These are phyloP conservation scores for Hetaerina americana DNA, from an alignment of 1,140 invertebrate genomes.

Conservation along the genomic window DNA sequence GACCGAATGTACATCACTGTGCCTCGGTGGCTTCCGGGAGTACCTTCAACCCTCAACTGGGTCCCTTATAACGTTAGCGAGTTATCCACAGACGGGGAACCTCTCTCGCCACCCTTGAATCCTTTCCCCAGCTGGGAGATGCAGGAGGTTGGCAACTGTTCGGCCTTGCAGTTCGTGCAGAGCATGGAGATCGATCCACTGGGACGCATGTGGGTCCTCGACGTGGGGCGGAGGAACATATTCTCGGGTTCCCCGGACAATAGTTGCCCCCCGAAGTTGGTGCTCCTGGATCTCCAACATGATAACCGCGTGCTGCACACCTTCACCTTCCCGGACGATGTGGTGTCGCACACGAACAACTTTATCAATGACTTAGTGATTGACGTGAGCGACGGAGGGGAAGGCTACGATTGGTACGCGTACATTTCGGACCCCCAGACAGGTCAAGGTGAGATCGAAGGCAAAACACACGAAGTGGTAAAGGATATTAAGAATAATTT, in stretches of 20 bases:
- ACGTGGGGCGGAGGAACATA: neutral
- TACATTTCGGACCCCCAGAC: neutral
- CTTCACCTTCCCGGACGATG: neutral
- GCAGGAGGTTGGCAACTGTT: slow-evolving; percentile 3
- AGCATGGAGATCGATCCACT: slow-evolving; percentile 4
- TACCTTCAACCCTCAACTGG: neutral
- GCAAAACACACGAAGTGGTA: too few species aligned
- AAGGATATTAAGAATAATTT: too few species aligned
- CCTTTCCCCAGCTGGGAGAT: slow-evolving; percentile 5
- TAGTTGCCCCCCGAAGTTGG: neutral
- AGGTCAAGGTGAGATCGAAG: neutral
- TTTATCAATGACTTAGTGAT: neutral
- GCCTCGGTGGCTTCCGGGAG: neutral
- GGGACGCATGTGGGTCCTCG: slow-evolving; percentile 3
- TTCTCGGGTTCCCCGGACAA: neutral
- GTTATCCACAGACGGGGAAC: too few species aligned
- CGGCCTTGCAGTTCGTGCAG: neutral
- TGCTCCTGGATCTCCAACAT: neutral
- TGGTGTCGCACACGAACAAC: neutral
- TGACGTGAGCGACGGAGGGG: neutral
- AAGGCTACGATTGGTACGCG: neutral
- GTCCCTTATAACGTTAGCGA: neutral
- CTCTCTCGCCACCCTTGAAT: neutral
- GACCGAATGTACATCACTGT: neutral
- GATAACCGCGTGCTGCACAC: neutral